These are phyloP conservation scores for Drosophila mojavensis DNA, from an alignment of 1,140 invertebrate genomes.

Conservation along the genomic window DNA sequence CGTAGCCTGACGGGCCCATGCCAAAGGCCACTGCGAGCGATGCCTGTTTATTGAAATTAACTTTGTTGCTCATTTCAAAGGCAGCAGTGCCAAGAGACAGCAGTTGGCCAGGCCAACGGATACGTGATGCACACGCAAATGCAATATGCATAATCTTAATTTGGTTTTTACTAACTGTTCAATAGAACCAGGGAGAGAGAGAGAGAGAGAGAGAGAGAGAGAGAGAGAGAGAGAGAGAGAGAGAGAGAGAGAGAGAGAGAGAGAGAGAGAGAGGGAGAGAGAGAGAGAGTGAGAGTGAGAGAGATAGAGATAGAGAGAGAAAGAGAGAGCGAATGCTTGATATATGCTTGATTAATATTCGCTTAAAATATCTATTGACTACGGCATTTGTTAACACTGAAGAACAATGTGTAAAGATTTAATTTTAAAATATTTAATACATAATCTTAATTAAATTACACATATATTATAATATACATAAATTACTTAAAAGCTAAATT, in stretches of 20 bases:
- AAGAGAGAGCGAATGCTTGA: no score
- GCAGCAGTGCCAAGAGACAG: conserved; percentile 7
- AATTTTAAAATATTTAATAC: no score
- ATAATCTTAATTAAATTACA: no score
- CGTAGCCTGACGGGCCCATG: conserved; percentile 51
- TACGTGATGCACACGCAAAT: not conserved
- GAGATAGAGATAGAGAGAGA: not conserved
- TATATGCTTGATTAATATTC: no score
- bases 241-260: not conserved
- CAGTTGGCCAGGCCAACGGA: not conserved
- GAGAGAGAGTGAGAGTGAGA: no score
- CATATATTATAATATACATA: no score
- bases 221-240: no score
- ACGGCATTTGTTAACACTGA: no score
- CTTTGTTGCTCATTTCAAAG: conserved; percentile 39
- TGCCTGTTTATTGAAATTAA: conserved; percentile 75
- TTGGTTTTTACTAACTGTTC: conserved; percentile 4
- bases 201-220: no score
- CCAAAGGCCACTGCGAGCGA: conserved; percentile 60
- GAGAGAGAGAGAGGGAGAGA: not conserved
- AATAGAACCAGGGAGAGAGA: not conserved
- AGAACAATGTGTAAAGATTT: no score
- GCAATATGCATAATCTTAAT: conserved; percentile 12
- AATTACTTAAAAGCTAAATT: no score
- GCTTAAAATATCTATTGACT: no score